phyloP scores from a whole-genome alignment of 2,797 vertebrate species.

The Ctenosaura bakeri region DNA sequence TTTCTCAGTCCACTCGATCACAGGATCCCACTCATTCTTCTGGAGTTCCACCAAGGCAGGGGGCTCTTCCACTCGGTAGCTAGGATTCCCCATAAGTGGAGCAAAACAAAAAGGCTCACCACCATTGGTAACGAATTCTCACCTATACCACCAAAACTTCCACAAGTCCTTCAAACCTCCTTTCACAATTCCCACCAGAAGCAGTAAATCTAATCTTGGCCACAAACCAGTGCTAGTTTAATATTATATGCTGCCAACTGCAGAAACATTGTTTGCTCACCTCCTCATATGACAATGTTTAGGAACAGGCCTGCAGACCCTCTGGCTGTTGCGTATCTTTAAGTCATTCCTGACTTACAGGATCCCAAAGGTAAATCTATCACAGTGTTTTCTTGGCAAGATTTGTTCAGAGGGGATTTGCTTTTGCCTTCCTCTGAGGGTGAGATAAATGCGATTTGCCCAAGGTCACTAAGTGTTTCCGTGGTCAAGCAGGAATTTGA shows the following conservation, averaged over 20 bases:
- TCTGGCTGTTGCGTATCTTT: no score
- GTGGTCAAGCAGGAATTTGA: no score
- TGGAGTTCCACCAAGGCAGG: conserved; percentile 92
- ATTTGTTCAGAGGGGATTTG: no score
- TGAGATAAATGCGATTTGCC: no score
- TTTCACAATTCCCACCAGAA: neutral
- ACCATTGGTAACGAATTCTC: neutral
- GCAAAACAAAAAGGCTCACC: neutral
- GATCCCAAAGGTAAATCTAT: no score
- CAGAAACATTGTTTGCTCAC: neutral
- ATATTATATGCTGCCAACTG: neutral
- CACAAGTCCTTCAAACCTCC: neutral
- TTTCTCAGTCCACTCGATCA: conserved; percentile 92
- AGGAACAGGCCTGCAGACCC: no score
- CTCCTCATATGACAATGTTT: neutral
- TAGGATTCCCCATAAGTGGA: conserved; percentile 75
- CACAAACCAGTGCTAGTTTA: neutral
- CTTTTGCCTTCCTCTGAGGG: no score
- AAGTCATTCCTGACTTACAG: no score
- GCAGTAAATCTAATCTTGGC: neutral
- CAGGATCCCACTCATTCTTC: conserved; percentile 94
- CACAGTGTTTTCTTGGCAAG: no score
- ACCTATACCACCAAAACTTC: neutral
- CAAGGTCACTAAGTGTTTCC: no score
- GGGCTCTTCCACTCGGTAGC: conserved; percentile 96